Conservation (phyloP, 2,113 vertebrate genomes). For the Salminus brasiliensis region DNA sequence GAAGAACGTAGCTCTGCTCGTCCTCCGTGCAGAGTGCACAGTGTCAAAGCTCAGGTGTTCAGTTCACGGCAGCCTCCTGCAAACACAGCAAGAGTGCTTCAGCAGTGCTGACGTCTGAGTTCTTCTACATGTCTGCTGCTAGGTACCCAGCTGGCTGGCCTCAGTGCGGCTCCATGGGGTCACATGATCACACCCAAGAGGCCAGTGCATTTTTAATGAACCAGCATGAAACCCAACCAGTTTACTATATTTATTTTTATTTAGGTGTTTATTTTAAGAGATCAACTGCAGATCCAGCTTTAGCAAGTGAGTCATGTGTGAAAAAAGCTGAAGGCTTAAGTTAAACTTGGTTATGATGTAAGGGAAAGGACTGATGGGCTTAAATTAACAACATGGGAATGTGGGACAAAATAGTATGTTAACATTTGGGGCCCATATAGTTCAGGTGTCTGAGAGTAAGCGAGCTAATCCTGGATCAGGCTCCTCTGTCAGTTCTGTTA, state of each 20-base stretch:
- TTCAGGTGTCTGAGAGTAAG: background rate
- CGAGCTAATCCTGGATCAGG: background rate
- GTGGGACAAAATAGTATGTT: background rate
- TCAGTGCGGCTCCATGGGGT: background rate
- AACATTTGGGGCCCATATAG: background rate
- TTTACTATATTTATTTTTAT: background rate
- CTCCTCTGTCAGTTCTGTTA: too few relatives aligned
- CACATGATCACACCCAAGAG: slow-evolving; percentile 4
- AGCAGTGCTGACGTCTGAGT: slow-evolving; percentile 33
- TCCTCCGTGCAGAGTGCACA: slow-evolving; percentile 3
- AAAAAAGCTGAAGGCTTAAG: background rate
- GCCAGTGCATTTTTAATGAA: background rate
- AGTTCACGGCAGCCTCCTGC: background rate
- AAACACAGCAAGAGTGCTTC: slow-evolving; percentile 27
- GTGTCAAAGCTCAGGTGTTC: slow-evolving; percentile 24
- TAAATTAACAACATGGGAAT: background rate
- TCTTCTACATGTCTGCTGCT: slow-evolving; percentile 23
- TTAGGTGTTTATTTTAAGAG: background rate
- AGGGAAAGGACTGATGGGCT: background rate
- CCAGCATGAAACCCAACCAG: background rate
- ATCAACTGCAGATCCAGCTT: background rate
- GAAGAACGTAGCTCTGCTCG: slow-evolving; percentile 5
- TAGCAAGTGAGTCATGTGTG: background rate
- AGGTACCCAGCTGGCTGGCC: slow-evolving; percentile 27
- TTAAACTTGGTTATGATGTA: background rate